Evolutionary conservation across 2,113 vertebrate genomes (phyloP), one percentile per base, ranked within the genome.

Genomic region (Lichenostomus cassidix): DNA sequence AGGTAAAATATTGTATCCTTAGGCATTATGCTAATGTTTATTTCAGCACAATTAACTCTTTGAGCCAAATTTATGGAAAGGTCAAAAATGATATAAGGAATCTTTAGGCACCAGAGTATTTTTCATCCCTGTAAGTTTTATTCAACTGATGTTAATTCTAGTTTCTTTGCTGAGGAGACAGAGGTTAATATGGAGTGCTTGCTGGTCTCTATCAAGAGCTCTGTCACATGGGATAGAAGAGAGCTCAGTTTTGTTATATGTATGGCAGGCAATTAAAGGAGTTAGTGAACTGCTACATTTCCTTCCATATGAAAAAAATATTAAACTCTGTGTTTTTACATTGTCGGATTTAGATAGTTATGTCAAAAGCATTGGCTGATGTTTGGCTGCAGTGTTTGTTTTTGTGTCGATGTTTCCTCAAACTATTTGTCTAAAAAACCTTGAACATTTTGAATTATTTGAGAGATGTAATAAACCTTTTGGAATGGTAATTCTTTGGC

Each of bases 11-110:
- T 71, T 78, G 62, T 90, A 62, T 94, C 91, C 93, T 95, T 50
- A 91, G 47, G 95, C 52, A 89, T 95, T 94, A 91, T 94, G 79
- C 87, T 97, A 94, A 92, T 97, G 78, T 95, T 97, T 97, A 92
- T 96, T 97, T 87, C 78, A 93, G 50, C 49, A 95, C 94, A 95
- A 76, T 95, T 97, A 96, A 96, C 75, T 94, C 83, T 95, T 95
- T 89, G 79, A 93, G 84, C 35, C 9, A 31, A 46, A 69, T 76
- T 56, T 49, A 65, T 87, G 27, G 93, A 93, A 79, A 90, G 8
- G 22, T 19, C 49, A 75, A 89, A 92, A 46, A 67, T 87, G 16
- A 69, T 41, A 35, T 83, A 62, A 55, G 12, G 39, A 92, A 89
- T 69, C 49, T 79, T 81, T 77, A 67, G 19, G 28, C 16, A 74